phyloP scores from a whole-genome alignment of 2,113 vertebrate genomes.

The Mesoclemmys tuberculata region DNA sequence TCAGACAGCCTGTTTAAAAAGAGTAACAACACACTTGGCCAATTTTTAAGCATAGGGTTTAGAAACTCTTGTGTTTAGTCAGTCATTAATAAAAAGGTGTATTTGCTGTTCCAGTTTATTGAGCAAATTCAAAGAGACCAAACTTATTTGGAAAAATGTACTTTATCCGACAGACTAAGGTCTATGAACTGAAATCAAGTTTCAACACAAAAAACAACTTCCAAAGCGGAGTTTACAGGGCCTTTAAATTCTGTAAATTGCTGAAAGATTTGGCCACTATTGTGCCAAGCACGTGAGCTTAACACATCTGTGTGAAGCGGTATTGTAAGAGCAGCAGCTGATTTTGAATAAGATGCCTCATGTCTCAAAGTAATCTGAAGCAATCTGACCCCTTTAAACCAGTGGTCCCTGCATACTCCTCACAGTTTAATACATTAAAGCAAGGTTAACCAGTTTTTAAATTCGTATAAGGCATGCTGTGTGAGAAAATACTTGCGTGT shows the following conservation, averaged over 20 bases:
- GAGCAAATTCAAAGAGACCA: not conserved
- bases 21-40: conserved; percentile 15
- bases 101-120: not conserved
- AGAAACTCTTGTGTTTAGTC: not conserved
- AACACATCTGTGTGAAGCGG: not conserved
- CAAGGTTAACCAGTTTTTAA: conserved; percentile 6
- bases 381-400: not conserved
- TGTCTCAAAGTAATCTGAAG: not conserved
- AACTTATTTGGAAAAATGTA: not conserved
- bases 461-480: not conserved
- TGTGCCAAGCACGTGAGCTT: conserved; percentile 13
- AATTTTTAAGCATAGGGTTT: conserved; percentile 15
- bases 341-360: not conserved
- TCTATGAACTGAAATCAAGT: not conserved
- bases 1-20: conserved; percentile 29
- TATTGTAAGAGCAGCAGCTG: not conserved
- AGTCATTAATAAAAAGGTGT: not conserved
- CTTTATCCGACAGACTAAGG: not conserved
- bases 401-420: not conserved
- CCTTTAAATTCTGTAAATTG: not conserved
- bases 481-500: not conserved
- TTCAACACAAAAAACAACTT: not conserved
- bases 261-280: conserved; percentile 12
- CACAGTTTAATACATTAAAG: not conserved
- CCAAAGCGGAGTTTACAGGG: not conserved